Evolutionary conservation across 2,113 vertebrate species (phyloP), one percentile per base, ranked within the genome.

Genomic region (Peromyscus californicus): DNA sequence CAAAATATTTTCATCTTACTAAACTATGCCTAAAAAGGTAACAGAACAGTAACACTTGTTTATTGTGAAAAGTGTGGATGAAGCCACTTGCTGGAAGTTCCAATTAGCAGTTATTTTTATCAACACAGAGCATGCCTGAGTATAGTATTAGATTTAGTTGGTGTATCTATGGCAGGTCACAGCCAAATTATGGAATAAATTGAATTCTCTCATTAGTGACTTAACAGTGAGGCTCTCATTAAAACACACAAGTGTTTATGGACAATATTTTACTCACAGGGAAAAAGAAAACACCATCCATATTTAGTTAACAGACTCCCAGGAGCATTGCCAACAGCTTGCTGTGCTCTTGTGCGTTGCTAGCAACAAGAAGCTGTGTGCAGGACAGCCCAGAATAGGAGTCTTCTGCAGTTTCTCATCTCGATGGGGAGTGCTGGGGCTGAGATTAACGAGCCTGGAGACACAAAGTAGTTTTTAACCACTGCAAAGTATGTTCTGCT

Each of bases 381-480:
- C 94, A 75, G 86, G 48, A 78, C 33, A 24, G 36, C 87, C 75
- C 63, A 65, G 31, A 78, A 70, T 89, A 74, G 93, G 78, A 51
- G 75, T 74, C 95, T 65, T 94, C 98, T 99, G 98, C 0, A 1
- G 96, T 96, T 98, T 95, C 85, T 98, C 98, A 98, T 94, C 94
- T 51, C 12, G 88, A 93, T 24, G 48, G 29, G 88, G 74, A 19
- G 21, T 11, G 0, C 24, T 75, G 57, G 29, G 72, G 97, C 94
- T 96, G 95, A 94, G 74, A 85, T 95, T 93, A 76, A 92, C 48
- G 33, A 5, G 0, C 26, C 93, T 54, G 48, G 84, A 76, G 82
- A 76, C 78, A 36, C 33, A 63, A 65, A 39, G 63, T 54, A 24
- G 67, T 42, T 94, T 94, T 80, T 94, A 94, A 36, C 70, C 87